Conservation (phyloP, 2,888 invertebrate species). For the Meandrusa payeni region DNA sequence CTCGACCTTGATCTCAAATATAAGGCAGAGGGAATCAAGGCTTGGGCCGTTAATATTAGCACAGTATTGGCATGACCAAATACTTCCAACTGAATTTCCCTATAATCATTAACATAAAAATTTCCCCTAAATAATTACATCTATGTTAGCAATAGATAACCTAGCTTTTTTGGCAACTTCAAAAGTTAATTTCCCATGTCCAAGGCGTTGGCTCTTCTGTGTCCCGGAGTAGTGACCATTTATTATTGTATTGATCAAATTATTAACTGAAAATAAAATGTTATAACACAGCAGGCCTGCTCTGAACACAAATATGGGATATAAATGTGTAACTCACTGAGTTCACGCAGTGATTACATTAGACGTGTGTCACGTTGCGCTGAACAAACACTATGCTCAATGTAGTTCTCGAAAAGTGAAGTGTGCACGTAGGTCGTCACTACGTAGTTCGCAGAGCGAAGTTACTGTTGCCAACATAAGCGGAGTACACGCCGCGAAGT, state of each 20-base stretch:
- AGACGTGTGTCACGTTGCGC: constrained; percentile 71
- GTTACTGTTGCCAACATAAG: constrained; percentile 72
- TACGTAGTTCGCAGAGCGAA: constrained; percentile 75
- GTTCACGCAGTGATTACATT: constrained; percentile 78
- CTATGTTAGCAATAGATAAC: constrained; percentile 6
- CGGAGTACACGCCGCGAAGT: constrained; percentile 75
- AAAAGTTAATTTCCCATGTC: not conserved
- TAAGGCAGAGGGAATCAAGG: no score
- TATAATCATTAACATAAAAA: no score
- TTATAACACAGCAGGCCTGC: constrained; percentile 31
- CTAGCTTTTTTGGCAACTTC: not conserved
- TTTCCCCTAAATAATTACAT: constrained; percentile 7
- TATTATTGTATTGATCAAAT: constrained; percentile 6
- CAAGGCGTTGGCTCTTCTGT: constrained; percentile 5
- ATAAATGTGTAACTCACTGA: constrained; percentile 79
- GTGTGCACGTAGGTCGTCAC: constrained; percentile 74
- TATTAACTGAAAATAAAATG: constrained; percentile 12
- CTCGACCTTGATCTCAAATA: no score
- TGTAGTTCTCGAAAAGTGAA: constrained; percentile 69
- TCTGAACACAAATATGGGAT: constrained; percentile 67
- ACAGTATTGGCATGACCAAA: no score
- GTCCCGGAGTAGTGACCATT: not conserved
- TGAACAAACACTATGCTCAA: constrained; percentile 71
- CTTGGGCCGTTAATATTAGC: no score
- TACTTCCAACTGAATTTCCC: no score